Evolutionary conservation across 2,113 vertebrate species (phyloP), one percentile per base, ranked within the genome.

Genomic region (Alces alces): DNA sequence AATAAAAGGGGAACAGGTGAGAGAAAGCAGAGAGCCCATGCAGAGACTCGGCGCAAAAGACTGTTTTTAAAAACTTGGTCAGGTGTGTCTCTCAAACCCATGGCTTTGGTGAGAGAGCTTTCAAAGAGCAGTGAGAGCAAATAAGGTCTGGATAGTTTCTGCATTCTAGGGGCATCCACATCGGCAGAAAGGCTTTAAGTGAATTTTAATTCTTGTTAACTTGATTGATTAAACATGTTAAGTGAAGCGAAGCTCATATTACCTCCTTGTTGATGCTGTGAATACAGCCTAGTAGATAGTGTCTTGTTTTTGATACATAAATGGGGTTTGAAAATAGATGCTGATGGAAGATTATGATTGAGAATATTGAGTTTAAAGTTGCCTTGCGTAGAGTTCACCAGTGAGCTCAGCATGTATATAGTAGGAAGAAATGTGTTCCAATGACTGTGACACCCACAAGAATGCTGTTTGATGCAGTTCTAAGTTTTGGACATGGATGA

Each of bases 31-130:
- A 98, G 98, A 99, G 98, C 98, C 99, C 98, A 98, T 99, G 99
- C 98, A 97, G 99, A 99, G 98, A 99, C 99, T 98, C 99, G 98
- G 98, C 99, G 98, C 95, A 98, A 98, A 98, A 96, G 95, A 97
- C 90, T 96, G 5, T 98, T 98, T 96, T 96, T 98, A 97, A 98
- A 98, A 98, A 98, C 98, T 99, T 98, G 99, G 99, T 98, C 97
- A 98, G 99, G 99, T 99, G 98, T 98, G 98, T 99, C 99, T 99
- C 98, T 98, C 99, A 97, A 99, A 99, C 98, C 99, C 99, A 99
- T 99, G 98, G 98, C 99, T 99, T 99, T 99, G 97, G 97, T 99
- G 99, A 99, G 99, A 99, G 99, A 99, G 99, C 99, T 99, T 99
- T 99, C 99, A 91, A 99, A 99, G 98, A 99, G 98, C 99, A 99